Percentiles rank a stretch among this genome's conserved stretches.
These are phyloP conservation scores for Tetropium fuscum DNA, from an alignment of 2,888 invertebrate genomes.

Conservation along the genomic window DNA sequence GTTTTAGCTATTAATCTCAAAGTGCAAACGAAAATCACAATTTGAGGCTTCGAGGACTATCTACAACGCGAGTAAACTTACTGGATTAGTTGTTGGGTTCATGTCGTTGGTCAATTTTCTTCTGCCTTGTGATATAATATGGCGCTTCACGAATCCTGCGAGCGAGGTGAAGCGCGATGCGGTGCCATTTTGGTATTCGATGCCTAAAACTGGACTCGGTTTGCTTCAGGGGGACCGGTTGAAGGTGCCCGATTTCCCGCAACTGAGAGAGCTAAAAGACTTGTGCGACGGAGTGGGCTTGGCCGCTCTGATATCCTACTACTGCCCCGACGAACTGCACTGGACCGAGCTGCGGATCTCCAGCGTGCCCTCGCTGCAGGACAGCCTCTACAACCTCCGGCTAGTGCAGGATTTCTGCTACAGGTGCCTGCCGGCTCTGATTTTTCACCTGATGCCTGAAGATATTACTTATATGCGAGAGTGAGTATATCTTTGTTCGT, in stretches of 20 bases:
- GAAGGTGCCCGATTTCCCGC: conserved; percentile 74
- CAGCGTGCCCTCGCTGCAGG: conserved; percentile 83
- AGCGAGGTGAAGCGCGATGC: too few relatives aligned
- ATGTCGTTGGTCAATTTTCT: too few relatives aligned
- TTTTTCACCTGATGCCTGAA: conserved; percentile 95
- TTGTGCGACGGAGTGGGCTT: conserved; percentile 92
- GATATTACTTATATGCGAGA: conserved; percentile 95
- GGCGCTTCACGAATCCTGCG: too few relatives aligned
- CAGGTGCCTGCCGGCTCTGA: conserved; percentile 85
- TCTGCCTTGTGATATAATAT: too few relatives aligned
- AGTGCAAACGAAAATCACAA: too few relatives aligned
- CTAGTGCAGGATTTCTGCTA: conserved; percentile 90
- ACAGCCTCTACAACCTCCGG: conserved; percentile 92
- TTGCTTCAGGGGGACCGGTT: conserved; percentile 72
- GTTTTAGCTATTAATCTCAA: too few relatives aligned
- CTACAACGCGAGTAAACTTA: too few relatives aligned
- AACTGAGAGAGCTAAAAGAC: conserved; percentile 84
- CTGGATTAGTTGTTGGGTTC: too few relatives aligned
- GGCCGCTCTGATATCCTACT: conserved; percentile 89
- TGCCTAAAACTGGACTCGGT: too few relatives aligned
- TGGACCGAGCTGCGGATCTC: conserved; percentile 76
- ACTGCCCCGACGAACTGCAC: conserved; percentile 84
- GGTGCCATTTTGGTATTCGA: too few relatives aligned
- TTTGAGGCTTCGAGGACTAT: too few relatives aligned
- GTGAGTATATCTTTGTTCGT: conserved; percentile 69